Base-by-base conservation (phyloP, 2,888 invertebrate species). In the Melanostoma scalare region DNA sequence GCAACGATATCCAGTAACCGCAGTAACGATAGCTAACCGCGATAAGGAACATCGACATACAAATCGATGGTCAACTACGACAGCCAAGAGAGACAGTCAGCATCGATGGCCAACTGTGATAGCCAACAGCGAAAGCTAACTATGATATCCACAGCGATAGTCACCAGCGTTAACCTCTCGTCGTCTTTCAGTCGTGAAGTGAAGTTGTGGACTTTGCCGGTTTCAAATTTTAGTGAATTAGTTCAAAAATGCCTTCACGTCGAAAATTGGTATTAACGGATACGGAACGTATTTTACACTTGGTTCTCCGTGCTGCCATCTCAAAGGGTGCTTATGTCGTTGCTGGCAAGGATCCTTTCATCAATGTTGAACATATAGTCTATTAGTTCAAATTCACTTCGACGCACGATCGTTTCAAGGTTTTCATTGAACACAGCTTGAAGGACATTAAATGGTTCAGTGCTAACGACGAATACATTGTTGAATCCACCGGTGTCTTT, bases 321-420 rank as follows among this genome's bases (percentile, higher is more conserved):
- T 89, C 96, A 82, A 96, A 96, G 90, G 96, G 96, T 81, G 95
- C 95, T 74, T 91, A 94, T 91, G 96, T 98, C 72, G 97, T 98
- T 36, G 98, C 99, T 85, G 94, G 99, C 91, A 99, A 99, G 92
- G 99, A 99, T 92, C 99, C 99, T 77, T 99, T 99, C 95, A 98
- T 99, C 91, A 96, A 96, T 87, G 93, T 99, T 77, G 97, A 98
- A 90, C 99, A 99, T 94, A 99, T 99, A 99, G 98, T 98, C 67
- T 99, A 99, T 94, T 95, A 99, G 93, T 98, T 99, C 94, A 97
- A 98, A 92, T 99, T 97, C 92, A 99, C 99, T 92, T 98, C 99
- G 38, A 99, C 98, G 80, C 99, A 99, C 90, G 99, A 99, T 69
- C 94, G 95, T 89, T 99, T 96, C 95, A 96, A 94, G 74, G 89